A percentile compares a stretch with the other conserved stretches of the same genome.
phyloP scores from a whole-genome alignment of 2,888 invertebrate genomes.

The Orthosia incerta region DNA sequence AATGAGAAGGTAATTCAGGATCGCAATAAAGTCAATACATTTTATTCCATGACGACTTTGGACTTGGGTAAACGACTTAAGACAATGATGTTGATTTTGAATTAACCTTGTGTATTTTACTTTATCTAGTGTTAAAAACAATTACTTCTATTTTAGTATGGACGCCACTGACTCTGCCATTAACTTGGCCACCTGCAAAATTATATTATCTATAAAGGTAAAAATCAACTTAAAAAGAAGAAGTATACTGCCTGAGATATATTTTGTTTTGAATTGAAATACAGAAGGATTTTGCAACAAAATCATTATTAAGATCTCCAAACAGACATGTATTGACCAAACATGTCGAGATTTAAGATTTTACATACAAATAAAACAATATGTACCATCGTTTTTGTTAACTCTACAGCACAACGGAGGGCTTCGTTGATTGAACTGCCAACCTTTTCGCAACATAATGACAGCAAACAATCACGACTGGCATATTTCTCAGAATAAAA shows the following conservation, averaged over 20 bases:
- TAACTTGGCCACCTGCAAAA: too few relatives aligned
- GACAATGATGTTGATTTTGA: conserved; percentile 51
- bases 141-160: neutral
- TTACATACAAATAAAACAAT: neutral
- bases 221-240: too few relatives aligned
- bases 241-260: neutral
- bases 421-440: conserved; percentile 33
- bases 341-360: neutral
- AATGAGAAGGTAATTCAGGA: conserved; percentile 57
- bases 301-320: neutral
- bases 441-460: conserved; percentile 44
- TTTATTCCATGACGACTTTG: conserved; percentile 59
- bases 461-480: conserved; percentile 42
- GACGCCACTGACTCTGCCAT: too few relatives aligned
- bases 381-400: conserved; percentile 24
- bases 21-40: conserved; percentile 57
- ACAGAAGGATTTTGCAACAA: neutral
- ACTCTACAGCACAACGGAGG: conserved; percentile 24
- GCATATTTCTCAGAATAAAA: conserved; percentile 26
- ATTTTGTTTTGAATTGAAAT: neutral
- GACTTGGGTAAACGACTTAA: conserved; percentile 47
- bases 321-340: neutral
- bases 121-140: neutral
- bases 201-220: too few relatives aligned
- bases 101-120: conserved; percentile 20